phyloP scores from a whole-genome alignment of 2,888 invertebrate genomes.

The Drosophila tripunctata region DNA sequence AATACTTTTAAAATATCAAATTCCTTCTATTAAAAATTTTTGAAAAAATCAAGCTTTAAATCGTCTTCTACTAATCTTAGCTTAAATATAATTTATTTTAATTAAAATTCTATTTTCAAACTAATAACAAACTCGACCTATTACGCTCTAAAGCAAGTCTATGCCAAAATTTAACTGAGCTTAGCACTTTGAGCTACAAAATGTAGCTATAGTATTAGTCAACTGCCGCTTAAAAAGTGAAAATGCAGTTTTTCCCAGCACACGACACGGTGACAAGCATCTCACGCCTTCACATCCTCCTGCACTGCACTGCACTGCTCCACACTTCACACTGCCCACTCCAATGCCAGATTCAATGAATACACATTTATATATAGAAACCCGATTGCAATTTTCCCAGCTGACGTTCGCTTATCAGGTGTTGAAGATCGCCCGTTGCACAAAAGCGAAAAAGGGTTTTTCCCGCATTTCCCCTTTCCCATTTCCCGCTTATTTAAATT shows the following conservation, averaged over 20 bases:
- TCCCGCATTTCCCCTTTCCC: slow-evolving; percentile 63
- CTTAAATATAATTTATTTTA: background rate
- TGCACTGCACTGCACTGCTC: background rate
- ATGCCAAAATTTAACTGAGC: background rate
- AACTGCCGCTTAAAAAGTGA: slow-evolving; percentile 35
- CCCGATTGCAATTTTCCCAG: slow-evolving; percentile 57
- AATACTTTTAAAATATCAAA: too few species aligned
- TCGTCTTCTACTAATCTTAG: too few species aligned
- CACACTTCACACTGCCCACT: background rate
- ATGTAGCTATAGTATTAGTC: background rate
- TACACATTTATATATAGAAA: background rate
- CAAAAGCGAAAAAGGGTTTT: slow-evolving; percentile 68
- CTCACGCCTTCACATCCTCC: slow-evolving; percentile 58
- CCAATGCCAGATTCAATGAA: background rate
- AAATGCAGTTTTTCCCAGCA: slow-evolving; percentile 48
- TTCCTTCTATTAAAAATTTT: too few species aligned
- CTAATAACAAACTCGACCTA: too few species aligned
- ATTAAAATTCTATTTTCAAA: background rate
- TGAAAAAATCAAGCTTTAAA: too few species aligned
- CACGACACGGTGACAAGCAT: slow-evolving; percentile 51
- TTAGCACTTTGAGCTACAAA: background rate
- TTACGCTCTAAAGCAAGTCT: background rate
- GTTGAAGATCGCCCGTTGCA: slow-evolving; percentile 67
- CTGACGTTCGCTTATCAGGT: slow-evolving; percentile 69
- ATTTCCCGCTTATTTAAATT: slow-evolving; percentile 62